Evolutionary conservation across 2,113 vertebrate species (phyloP).

Genomic region (Oreotragus oreotragus): DNA sequence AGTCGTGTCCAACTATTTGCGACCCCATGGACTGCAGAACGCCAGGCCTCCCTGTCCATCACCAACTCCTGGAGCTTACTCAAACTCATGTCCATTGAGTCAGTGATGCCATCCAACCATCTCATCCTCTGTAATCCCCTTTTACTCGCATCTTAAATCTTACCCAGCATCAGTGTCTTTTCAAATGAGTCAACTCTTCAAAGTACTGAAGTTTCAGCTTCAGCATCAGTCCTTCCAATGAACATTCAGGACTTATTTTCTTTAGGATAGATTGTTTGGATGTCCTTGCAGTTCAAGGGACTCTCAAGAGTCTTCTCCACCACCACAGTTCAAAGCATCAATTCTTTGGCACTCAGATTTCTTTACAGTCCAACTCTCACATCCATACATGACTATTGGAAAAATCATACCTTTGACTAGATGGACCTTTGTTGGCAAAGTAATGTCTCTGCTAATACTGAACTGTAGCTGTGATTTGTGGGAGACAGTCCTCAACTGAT

Average conservation of each 20-base stretch:
- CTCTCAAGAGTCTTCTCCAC: not conserved
- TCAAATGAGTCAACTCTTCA: not conserved
- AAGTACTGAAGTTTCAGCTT: not conserved
- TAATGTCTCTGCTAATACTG: not conserved
- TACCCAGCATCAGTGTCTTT: not conserved
- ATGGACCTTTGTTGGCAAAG: not conserved
- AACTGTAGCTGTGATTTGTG: not conserved
- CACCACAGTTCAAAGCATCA: not conserved
- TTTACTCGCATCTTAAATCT: not conserved
- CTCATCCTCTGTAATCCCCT: not conserved
- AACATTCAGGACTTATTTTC: not conserved
- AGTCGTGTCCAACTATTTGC: rapidly evolving
- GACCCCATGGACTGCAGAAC: not conserved
- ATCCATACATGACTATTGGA: not conserved
- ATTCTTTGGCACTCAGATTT: not conserved
- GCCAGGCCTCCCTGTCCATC: not conserved
- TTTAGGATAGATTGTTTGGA: not conserved
- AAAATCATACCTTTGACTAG: not conserved
- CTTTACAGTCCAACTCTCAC: not conserved
- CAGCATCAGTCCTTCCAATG: not conserved
- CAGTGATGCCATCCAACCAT: not conserved
- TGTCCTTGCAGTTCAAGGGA: not conserved
- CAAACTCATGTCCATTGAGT: not conserved
- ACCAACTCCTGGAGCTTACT: not conserved
- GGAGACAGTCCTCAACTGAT: not conserved